Percentiles rank a stretch among this genome's conserved stretches.
These are phyloP conservation scores for Colletes collaris DNA, from an alignment of 2,888 invertebrate genomes.

Conservation along the genomic window DNA sequence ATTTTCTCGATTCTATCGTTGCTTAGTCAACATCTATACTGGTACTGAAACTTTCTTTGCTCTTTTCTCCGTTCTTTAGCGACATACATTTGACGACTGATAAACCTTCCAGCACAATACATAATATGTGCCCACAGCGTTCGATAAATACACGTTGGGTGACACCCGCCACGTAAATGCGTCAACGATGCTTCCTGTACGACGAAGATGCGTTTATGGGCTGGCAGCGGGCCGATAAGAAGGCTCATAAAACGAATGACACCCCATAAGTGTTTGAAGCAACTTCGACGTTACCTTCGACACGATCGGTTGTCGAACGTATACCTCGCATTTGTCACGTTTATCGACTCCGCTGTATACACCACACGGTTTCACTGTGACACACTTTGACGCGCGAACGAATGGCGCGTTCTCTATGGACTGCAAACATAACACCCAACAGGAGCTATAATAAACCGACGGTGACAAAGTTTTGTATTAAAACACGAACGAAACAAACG, in stretches of 20 bases:
- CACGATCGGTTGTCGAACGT: conserved; percentile 56
- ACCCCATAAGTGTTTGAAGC: conserved; percentile 70
- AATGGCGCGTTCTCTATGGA: conserved; percentile 30
- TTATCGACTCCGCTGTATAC: conserved; percentile 71
- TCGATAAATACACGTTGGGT: conserved; percentile 49
- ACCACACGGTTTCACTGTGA: conserved; percentile 58
- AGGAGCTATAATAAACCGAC: too few species aligned
- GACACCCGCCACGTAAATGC: conserved; percentile 54
- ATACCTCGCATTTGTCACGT: conserved; percentile 76
- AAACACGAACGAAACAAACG: too few species aligned
- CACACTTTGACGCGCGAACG: conserved; percentile 61
- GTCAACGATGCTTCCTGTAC: conserved; percentile 50
- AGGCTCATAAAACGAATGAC: conserved; percentile 77
- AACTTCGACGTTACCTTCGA: conserved; percentile 62
- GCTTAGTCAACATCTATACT: neutral
- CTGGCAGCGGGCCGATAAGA: conserved; percentile 79
- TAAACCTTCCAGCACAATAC: conserved; percentile 15
- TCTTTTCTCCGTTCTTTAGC: too few species aligned
- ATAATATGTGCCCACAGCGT: conserved; percentile 29
- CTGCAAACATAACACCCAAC: neutral
- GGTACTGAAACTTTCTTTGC: neutral
- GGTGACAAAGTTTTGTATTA: too few species aligned
- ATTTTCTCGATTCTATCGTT: too few species aligned
- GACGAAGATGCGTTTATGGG: conserved; percentile 77
- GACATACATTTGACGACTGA: neutral